Evolutionary conservation across 2,797 vertebrate genomes (phyloP).

Genomic region (Coracias cyanogaster): DNA sequence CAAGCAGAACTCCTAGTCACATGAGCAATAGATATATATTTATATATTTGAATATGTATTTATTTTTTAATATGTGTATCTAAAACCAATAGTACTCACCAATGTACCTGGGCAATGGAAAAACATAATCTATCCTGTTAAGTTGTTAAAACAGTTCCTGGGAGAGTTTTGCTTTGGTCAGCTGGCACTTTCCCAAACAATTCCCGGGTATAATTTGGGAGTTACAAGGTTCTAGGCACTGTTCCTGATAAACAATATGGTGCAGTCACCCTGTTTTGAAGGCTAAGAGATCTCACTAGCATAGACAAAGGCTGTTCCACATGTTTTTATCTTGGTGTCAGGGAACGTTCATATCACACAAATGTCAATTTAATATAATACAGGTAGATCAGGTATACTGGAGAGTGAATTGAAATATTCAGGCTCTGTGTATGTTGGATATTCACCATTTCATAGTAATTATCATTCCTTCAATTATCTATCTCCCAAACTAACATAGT

Average conservation of each 20-base stretch:
- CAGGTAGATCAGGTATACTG: background rate
- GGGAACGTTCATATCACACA: background rate
- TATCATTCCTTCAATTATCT: background rate
- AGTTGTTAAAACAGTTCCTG: background rate
- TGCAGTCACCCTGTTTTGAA: slow-evolving; percentile 22
- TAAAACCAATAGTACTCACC: background rate
- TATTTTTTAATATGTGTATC: background rate
- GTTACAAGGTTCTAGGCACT: slow-evolving; percentile 46
- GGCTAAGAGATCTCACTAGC: background rate
- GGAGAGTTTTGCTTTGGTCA: slow-evolving; percentile 18
- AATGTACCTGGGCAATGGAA: background rate
- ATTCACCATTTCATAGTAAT: background rate
- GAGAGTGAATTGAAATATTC: background rate
- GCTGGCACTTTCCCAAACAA: background rate
- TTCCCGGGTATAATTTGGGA: slow-evolving; percentile 12
- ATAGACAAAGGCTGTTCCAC: background rate
- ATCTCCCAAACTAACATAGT: background rate
- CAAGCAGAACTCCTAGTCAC: background rate
- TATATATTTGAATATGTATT: background rate
- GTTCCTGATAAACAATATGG: slow-evolving; percentile 34
- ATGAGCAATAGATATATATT: background rate
- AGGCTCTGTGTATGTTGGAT: background rate
- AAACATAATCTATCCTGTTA: background rate
- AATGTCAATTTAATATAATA: background rate
- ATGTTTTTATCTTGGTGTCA: slow-evolving; percentile 28